Evolutionary conservation across 1,140 invertebrate species (phyloP), one percentile per base, ranked within the genome.

Genomic region (Periplaneta americana): DNA sequence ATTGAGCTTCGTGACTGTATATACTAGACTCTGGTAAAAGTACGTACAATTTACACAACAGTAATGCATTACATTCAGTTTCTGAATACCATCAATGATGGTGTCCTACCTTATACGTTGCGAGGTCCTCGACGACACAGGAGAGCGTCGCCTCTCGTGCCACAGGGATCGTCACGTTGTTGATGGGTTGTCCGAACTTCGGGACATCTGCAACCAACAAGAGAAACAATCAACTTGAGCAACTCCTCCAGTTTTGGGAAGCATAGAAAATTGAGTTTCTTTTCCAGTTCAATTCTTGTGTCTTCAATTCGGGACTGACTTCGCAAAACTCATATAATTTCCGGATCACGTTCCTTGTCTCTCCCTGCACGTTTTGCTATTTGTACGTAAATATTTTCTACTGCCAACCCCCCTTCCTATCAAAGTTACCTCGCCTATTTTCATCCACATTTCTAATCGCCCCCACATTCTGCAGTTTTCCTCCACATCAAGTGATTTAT

Each of bases 101-200:
- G n/a, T n/a, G n/a, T n/a, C n/a, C 90, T 86, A 95, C 95, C 92
- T 95, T 95, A 87, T 92, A 96, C 79, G 90, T 91, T 78, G 93
- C 92, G 83, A 96, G 89, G 86, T 95, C 94, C 88, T 95, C 94
- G 79, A 96, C 94, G 78, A 93, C 90, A 86, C 95, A 96, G 74
- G 93, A 93, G 85, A 96, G 92, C 81, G 93, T 90, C 31, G 93
- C 95, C 85, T 96, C 95, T 84, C 95, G 90, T 81, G 94, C 94
- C 79, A 95, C 91, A 36, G 94, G 93, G 74, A 95, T 91, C 48
- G 95, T 96, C 83, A 95, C 90, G 88, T 96, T 96, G 87, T 92
- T 93, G 85, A 96, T 92, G 84, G 93, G 93, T 84, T 93, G 93
- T 86, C 93, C 94, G 87, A 96, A 96, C 86, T 92, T 93, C 80